phyloP scores from a whole-genome alignment of 2,113 vertebrate genomes.

The Nyctereutes procyonoides region DNA sequence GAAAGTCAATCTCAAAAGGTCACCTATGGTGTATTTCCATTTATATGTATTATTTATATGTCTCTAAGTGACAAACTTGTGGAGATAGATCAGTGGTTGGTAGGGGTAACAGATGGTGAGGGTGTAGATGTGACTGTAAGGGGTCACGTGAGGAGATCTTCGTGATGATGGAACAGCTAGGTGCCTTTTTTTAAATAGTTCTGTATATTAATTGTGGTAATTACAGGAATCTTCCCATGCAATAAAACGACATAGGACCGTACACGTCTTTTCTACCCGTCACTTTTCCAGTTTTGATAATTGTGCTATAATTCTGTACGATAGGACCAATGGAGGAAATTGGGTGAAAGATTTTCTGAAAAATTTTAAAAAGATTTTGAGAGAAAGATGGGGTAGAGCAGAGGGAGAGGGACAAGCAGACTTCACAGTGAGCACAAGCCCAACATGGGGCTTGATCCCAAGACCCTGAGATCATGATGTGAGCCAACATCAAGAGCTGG shows the following conservation, averaged over 20 bases:
- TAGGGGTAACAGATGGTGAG: neutral
- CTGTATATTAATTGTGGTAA: neutral
- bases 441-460: neutral
- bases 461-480: neutral
- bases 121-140: neutral
- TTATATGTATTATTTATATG: neutral
- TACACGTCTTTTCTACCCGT: neutral
- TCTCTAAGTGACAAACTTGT: neutral
- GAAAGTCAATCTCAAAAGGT: neutral
- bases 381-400: neutral
- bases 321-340: neutral
- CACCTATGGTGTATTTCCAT: neutral
- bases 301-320: neutral
- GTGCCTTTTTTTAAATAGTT: neutral
- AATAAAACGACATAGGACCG: neutral
- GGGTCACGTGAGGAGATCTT: neutral
- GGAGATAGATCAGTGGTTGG: neutral
- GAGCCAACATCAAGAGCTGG: neutral
- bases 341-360: neutral
- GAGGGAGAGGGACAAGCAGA: neutral
- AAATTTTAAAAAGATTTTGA: neutral
- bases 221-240: neutral
- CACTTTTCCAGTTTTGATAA: neutral
- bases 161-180: too few relatives aligned
- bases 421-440: neutral